Base-by-base conservation (phyloP, 2,797 vertebrate species). In the Austrolebias charrua region DNA sequence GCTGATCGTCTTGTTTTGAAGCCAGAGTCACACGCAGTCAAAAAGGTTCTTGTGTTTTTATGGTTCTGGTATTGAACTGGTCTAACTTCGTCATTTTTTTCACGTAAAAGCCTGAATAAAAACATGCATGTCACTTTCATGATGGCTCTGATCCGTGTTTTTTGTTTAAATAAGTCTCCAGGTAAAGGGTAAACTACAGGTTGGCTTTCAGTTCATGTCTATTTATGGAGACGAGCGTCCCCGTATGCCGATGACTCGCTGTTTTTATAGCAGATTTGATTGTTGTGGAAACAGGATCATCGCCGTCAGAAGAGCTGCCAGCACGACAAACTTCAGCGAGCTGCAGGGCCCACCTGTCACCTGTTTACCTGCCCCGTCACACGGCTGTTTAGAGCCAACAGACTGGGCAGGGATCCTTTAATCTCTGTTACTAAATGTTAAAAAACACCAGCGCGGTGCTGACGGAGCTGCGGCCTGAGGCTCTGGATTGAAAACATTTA, bases 271-370 rank as follows among this genome's bases (percentile, higher is more conserved):
- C 79, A 86, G 66, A 75, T 81, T 73, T 40, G 70, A 56, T 85
- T 91, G 88, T 92, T 92, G 79, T 90, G 88, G 77, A 73, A 90
- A 90, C 89, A 86, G 1, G 42, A 11, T 71, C 75, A 88, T 90
- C 79, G n/a, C 54, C 63, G 55, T 66, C 63, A 44, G 69, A 55
- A 65, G 33, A 55, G 50, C 55, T 33, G 57, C 44, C 64, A 64
- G 57, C 15, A 72, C 76, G 65, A 57, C 78, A 43, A 52, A 82
- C 66, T 63, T 73, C 60, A 84, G 61, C 80, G 74, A 76, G 66
- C 73, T 68, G 80, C 24, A 60, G 61, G 50, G 43, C 71, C 40
- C 67, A 55, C 59, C 45, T 7, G 46, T 70, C 63, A 71, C 63
- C 65, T 59, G 48, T 45, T 58, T 48, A 15, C 20, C 60, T 55